Conservation (phyloP, 2,888 invertebrate genomes). For the Caenorhabditis imperialis region DNA sequence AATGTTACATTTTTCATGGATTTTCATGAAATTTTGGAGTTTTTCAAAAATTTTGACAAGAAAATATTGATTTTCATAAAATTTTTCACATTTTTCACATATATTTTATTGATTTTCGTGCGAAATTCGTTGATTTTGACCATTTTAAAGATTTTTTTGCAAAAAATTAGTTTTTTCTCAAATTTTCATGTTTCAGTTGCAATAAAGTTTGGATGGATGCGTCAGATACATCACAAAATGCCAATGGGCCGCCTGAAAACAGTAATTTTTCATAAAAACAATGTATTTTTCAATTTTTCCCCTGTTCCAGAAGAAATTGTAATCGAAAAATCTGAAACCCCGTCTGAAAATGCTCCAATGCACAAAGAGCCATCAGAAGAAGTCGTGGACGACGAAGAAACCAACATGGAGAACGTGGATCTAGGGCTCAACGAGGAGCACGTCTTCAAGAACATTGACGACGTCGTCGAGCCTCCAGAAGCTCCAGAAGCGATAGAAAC, state of each 20-base stretch:
- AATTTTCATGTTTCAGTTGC: too few species aligned
- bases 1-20: constrained; percentile 1
- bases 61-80: too few species aligned
- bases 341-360: constrained; percentile 15
- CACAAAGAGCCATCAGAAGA: constrained; percentile 20
- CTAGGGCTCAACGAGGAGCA: constrained; percentile 46
- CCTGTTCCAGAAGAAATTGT: constrained; percentile 2
- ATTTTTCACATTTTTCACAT: too few species aligned
- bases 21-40: neutral
- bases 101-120: too few species aligned
- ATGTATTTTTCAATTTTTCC: constrained; percentile 10
- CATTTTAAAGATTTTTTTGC: constrained; percentile 1
- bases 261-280: too few species aligned
- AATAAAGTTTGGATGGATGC: constrained; percentile 31
- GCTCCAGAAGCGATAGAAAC: neutral
- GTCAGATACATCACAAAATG: constrained; percentile 31
- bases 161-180: too few species aligned
- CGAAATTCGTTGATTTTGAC: too few species aligned
- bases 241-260: constrained; percentile 19
- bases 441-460: constrained; percentile 36
- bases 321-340: constrained; percentile 18
- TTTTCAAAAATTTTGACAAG: too few species aligned
- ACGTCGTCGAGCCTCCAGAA: neutral
- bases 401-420: constrained; percentile 56
- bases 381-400: constrained; percentile 39